Percentiles rank a stretch among this genome's conserved stretches.
phyloP scores from a whole-genome alignment of 2,797 vertebrate species.

The Trachops cirrhosus region DNA sequence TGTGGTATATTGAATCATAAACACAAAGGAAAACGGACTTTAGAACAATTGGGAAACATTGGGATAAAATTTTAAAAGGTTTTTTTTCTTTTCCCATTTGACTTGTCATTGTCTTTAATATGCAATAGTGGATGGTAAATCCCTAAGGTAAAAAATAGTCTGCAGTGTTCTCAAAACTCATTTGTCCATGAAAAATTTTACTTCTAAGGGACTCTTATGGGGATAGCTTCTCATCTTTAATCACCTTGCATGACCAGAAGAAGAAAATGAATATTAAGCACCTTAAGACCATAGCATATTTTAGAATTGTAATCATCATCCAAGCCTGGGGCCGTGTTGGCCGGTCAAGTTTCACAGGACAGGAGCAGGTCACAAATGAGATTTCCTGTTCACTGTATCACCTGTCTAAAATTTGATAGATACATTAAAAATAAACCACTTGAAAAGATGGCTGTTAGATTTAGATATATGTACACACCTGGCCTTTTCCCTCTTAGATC shows the following conservation, averaged over 20 bases:
- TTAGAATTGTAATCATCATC: background rate
- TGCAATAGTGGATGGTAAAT: background rate
- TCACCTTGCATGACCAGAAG: background rate
- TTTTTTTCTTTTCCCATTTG: background rate
- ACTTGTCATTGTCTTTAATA: background rate
- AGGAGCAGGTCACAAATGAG: background rate
- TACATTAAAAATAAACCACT: background rate
- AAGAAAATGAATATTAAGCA: background rate
- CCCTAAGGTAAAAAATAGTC: background rate
- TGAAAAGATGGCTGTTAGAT: background rate
- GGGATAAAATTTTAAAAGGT: background rate
- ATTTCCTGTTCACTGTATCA: background rate
- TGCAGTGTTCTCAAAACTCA: background rate
- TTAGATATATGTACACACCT: background rate
- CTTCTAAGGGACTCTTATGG: background rate
- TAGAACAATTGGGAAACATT: background rate
- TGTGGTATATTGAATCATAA: background rate
- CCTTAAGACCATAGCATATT: background rate
- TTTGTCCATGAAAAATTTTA: background rate
- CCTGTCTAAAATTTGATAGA: background rate
- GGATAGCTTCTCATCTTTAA: background rate
- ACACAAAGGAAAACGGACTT: background rate
- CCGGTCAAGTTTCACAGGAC: background rate
- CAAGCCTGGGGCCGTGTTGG: background rate
- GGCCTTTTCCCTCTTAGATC: background rate